A percentile compares a stretch with the other conserved stretches of the same genome.
Conservation (phyloP, 2,113 vertebrate genomes). For the Sula dactylatra region DNA sequence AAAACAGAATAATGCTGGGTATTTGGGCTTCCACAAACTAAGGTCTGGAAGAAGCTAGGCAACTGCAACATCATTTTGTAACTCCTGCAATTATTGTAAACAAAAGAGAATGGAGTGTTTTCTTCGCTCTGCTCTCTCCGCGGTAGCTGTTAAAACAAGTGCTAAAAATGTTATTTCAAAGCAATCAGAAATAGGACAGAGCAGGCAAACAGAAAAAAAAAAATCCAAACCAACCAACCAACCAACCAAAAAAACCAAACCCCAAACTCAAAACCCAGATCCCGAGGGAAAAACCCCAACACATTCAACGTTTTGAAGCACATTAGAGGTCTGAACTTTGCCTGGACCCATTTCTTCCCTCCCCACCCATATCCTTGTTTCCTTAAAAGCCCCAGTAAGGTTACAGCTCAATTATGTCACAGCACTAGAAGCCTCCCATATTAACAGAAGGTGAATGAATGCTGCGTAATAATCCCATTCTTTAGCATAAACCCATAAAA, state of each 20-base stretch:
- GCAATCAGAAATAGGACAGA: neutral
- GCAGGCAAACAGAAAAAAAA: neutral
- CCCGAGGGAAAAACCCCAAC: neutral
- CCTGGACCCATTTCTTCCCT: slow-evolving; percentile 34
- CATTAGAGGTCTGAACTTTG: neutral
- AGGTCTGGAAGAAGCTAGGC: neutral
- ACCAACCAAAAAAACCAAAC: neutral
- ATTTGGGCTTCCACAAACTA: slow-evolving; percentile 48
- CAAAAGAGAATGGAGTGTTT: slow-evolving; percentile 17
- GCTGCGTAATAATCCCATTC: neutral
- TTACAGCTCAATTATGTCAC: neutral
- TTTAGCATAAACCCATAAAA: slow-evolving; percentile 43
- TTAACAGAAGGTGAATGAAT: neutral
- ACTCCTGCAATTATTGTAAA: slow-evolving; percentile 42
- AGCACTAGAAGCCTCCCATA: neutral
- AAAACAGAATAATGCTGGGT: slow-evolving; percentile 25
- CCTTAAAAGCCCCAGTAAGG: neutral
- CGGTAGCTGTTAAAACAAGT: neutral
- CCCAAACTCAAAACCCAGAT: neutral
- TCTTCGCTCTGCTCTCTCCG: neutral
- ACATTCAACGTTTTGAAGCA: neutral
- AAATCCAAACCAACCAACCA: neutral
- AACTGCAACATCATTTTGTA: slow-evolving; percentile 53
- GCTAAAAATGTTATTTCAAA: neutral
- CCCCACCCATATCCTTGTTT: neutral